A percentile compares a stretch with the other conserved stretches of the same genome.
Conservation (phyloP, 2,113 vertebrate genomes). For the Amblyopsis rosae region DNA sequence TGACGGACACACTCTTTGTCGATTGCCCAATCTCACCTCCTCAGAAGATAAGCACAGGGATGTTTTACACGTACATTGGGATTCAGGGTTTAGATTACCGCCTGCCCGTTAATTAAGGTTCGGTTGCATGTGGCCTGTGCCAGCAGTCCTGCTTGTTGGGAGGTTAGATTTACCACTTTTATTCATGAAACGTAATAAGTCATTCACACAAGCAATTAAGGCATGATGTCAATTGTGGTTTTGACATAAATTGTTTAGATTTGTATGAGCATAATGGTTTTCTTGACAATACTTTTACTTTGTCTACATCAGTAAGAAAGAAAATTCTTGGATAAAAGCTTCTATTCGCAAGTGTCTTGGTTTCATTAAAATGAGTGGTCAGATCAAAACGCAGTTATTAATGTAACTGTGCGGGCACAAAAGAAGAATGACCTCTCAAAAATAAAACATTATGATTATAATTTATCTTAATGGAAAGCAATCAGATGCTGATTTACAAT, state of each 20-base stretch:
- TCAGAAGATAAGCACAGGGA: constrained; percentile 46
- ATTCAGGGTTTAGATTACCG: constrained; percentile 25
- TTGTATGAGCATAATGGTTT: too few relatives aligned
- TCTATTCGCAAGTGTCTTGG: too few relatives aligned
- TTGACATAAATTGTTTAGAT: too few relatives aligned
- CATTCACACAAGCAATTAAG: neutral
- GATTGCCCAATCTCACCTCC: constrained; percentile 27
- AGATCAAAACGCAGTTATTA: too few relatives aligned
- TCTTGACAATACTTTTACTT: too few relatives aligned
- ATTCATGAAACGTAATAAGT: neutral
- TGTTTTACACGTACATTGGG: constrained; percentile 31
- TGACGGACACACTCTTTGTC: constrained; percentile 44
- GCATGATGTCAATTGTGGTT: neutral
- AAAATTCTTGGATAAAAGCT: too few relatives aligned
- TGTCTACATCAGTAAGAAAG: too few relatives aligned
- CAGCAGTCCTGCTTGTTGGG: neutral
- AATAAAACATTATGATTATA: neutral
- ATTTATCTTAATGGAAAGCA: neutral
- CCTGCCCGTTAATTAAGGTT: constrained; percentile 8
- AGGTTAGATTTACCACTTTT: neutral
- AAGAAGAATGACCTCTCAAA: too few relatives aligned
- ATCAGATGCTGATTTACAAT: neutral
- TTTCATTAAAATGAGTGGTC: too few relatives aligned
- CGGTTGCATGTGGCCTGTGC: constrained; percentile 1
- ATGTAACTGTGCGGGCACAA: too few relatives aligned